Evolutionary conservation across 2,797 vertebrate genomes (phyloP).

Genomic region (Anguilla marmorata): DNA sequence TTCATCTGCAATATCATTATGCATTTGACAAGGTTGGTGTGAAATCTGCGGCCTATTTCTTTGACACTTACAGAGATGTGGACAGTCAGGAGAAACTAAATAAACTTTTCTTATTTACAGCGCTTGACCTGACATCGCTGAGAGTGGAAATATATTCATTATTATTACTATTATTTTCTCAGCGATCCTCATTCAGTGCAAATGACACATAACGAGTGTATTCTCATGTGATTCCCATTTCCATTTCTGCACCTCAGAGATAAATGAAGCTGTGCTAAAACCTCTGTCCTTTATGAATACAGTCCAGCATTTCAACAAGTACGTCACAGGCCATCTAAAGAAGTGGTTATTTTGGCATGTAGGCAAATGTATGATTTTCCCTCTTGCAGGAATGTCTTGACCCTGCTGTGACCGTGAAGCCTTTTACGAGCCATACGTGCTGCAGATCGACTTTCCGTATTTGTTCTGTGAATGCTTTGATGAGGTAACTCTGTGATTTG

Average conservation of each 20-base stretch:
- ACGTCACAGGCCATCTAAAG: not conserved
- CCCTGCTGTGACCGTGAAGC: not conserved
- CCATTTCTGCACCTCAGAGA: not conserved
- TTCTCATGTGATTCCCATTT: not conserved
- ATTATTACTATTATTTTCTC: not conserved
- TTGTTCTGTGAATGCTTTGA: not conserved
- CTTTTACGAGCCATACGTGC: not conserved
- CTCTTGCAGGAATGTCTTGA: not conserved
- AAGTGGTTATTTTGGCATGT: not conserved
- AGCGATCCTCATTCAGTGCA: not conserved
- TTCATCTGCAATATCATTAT: conserved; percentile 34
- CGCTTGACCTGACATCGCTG: not conserved
- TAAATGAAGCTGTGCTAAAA: not conserved
- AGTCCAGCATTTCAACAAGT: not conserved
- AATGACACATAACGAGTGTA: not conserved
- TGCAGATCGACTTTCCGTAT: not conserved
- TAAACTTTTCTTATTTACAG: not conserved
- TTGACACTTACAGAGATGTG: not conserved
- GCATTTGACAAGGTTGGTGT: conserved; percentile 18
- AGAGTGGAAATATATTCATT: not conserved
- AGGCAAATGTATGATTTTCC: not conserved
- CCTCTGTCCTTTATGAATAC: not conserved
- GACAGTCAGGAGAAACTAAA: not conserved
- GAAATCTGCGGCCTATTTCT: conserved; percentile 28
- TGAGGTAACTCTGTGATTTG: not conserved